These are phyloP conservation scores for Alces alces DNA, from an alignment of 2,113 vertebrate species.

Conservation along the genomic window DNA sequence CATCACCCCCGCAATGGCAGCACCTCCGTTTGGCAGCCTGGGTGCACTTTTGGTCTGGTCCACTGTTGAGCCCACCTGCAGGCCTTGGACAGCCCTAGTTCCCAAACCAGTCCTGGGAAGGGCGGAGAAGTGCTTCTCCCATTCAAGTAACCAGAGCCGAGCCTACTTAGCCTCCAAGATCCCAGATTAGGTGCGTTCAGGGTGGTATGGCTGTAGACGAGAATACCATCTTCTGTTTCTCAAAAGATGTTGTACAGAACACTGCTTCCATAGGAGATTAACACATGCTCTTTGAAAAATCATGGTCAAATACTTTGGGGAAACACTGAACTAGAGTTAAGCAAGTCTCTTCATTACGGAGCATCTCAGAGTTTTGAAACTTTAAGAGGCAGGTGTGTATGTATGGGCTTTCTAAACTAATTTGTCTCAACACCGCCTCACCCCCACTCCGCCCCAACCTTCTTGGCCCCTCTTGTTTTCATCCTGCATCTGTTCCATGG, in stretches of 20 bases:
- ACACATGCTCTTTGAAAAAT: background rate
- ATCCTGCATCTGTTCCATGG: background rate
- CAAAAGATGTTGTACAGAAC: background rate
- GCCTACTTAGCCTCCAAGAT: background rate
- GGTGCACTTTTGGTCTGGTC: background rate
- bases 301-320: background rate
- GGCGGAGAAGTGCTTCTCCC: background rate
- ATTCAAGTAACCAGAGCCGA: background rate
- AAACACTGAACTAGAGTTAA: background rate
- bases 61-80: background rate
- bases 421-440: background rate
- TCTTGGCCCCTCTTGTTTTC: background rate
- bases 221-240: background rate
- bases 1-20: background rate
- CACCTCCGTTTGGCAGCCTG: fast-evolving
- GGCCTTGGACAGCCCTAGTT: background rate
- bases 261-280: background rate
- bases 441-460: fast-evolving
- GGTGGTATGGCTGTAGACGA: background rate
- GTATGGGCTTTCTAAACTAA: background rate
- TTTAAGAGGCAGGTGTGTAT: background rate
- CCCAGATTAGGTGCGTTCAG: background rate
- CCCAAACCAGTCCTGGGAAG: background rate
- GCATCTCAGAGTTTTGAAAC: background rate
- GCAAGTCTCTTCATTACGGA: background rate